Evolutionary conservation across 1,140 invertebrate genomes (phyloP).

Genomic region (Bilobella aurantiaca): DNA sequence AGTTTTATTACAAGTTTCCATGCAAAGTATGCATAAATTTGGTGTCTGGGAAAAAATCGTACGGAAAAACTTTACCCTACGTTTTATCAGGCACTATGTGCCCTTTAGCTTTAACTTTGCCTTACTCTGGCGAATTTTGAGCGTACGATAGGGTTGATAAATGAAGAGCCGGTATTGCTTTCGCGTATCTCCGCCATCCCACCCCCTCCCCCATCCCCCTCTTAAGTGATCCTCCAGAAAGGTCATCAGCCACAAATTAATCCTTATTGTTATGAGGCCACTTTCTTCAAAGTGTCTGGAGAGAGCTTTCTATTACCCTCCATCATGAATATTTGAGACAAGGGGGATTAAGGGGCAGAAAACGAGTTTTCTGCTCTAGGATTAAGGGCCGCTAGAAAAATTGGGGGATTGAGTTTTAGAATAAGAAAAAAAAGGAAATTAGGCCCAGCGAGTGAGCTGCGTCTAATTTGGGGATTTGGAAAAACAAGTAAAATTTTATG

Average conservation of each 20-base stretch:
- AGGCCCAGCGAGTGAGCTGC: neutral
- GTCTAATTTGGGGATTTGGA: neutral
- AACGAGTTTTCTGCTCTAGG: neutral
- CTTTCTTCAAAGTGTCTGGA: too few relatives aligned
- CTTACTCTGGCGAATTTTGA: neutral
- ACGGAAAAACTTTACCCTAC: too few relatives aligned
- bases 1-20: neutral
- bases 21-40: too few relatives aligned
- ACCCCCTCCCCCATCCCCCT: constrained; percentile 14
- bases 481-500: neutral
- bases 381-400: constrained; percentile 7
- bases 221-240: constrained; percentile 5
- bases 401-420: too few relatives aligned
- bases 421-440: neutral
- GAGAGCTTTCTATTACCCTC: neutral
- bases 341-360: constrained; percentile 3
- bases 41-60: too few relatives aligned
- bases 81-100: too few relatives aligned
- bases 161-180: neutral
- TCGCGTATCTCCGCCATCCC: constrained; percentile 16
- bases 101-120: too few relatives aligned
- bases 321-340: constrained; percentile 3
- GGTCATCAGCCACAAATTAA: constrained; percentile 1
- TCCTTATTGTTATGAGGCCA: constrained; percentile 1
- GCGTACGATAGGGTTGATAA: neutral